phyloP scores from a whole-genome alignment of 2,113 vertebrate genomes.

The Pampusana beccarii region DNA sequence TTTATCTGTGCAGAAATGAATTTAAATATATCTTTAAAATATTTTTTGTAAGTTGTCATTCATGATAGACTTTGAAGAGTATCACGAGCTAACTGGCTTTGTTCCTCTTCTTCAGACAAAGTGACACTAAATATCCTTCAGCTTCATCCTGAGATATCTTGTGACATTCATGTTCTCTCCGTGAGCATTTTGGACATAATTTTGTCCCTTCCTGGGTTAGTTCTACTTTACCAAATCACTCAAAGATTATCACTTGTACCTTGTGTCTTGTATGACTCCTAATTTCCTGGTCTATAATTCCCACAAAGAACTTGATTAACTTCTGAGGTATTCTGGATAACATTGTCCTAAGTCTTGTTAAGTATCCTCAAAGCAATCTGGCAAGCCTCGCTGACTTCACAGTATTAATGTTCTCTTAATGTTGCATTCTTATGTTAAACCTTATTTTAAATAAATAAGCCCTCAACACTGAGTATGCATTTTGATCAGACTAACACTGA shows the following conservation, averaged over 20 bases:
- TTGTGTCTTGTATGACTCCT: neutral
- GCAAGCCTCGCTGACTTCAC: slow-evolving; percentile 2
- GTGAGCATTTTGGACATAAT: neutral
- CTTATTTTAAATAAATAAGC: slow-evolving; percentile 30
- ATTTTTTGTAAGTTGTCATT: neutral
- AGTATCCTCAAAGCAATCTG: neutral
- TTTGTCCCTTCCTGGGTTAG: neutral
- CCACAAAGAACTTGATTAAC: slow-evolving; percentile 16
- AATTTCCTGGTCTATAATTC: neutral
- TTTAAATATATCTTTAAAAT: neutral
- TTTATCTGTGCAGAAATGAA: neutral
- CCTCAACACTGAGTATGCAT: slow-evolving; percentile 2
- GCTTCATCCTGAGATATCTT: neutral
- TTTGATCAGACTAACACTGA: slow-evolving; percentile 25
- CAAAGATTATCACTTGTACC: neutral
- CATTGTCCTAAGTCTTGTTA: neutral
- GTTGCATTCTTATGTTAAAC: slow-evolving; percentile 21
- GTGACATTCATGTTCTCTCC: neutral
- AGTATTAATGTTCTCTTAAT: slow-evolving; percentile 13
- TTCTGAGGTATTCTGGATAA: neutral
- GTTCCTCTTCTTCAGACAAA: neutral
- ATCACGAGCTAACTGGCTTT: neutral
- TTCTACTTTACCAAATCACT: neutral
- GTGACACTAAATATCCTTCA: neutral
- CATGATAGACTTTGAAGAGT: neutral